These are phyloP conservation scores for Ailuropoda melanoleuca DNA, from an alignment of 2,113 vertebrate genomes.

Conservation along the genomic window DNA sequence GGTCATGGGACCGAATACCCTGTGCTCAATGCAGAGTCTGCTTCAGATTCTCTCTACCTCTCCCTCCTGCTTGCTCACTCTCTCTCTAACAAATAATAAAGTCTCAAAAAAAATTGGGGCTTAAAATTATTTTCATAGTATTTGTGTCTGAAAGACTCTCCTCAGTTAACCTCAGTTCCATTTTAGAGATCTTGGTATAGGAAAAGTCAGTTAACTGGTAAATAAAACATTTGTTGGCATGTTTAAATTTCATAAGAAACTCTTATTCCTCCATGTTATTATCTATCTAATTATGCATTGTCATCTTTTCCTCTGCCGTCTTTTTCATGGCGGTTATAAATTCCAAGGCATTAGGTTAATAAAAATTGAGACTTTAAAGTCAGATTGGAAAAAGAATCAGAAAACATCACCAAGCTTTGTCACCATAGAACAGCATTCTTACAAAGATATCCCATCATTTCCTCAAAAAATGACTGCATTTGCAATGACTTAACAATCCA, in stretches of 20 bases:
- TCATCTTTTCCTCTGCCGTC: background rate
- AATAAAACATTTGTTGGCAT: background rate
- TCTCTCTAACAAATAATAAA: no score
- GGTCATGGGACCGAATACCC: no score
- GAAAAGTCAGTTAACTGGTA: background rate
- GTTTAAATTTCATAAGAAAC: background rate
- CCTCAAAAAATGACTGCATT: background rate
- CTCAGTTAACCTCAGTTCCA: background rate
- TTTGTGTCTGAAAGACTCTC: background rate
- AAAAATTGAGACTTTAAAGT: background rate
- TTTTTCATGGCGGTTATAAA: background rate
- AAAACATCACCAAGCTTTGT: background rate
- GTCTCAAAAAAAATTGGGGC: background rate
- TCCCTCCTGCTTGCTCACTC: no score
- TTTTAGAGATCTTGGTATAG: background rate
- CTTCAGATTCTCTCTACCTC: no score
- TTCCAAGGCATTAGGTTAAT: background rate
- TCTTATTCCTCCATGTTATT: background rate
- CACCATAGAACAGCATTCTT: background rate
- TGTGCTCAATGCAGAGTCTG: no score
- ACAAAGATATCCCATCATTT: background rate
- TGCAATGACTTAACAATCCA: background rate
- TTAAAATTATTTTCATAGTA: constrained; percentile 46
- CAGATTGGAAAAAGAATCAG: background rate
- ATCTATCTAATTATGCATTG: background rate